Percentiles rank a stretch among this genome's conserved stretches.
Conservation (phyloP, 2,113 vertebrate genomes). For the Athene cunicularia region DNA sequence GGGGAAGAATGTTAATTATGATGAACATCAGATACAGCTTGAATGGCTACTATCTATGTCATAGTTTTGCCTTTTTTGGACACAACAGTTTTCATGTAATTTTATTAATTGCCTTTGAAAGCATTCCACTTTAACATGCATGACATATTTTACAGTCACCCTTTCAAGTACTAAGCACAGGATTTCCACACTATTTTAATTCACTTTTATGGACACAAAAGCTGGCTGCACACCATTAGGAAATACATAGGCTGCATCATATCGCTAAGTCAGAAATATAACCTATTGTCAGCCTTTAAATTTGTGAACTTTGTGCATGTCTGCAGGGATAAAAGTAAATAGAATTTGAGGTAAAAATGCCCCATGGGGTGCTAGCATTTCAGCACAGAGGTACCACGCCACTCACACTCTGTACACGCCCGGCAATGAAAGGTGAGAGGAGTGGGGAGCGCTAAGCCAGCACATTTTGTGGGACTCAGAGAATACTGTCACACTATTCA, state of each 20-base stretch:
- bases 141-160: background rate
- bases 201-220: background rate
- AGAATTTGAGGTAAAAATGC: background rate
- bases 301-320: background rate
- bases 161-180: background rate
- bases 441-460: background rate
- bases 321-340: background rate
- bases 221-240: background rate
- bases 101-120: background rate
- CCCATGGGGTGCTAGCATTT: background rate
- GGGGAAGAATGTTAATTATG: background rate
- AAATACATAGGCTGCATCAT: background rate
- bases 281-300: background rate
- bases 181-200: background rate
- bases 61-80: background rate
- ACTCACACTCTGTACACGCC: fast-evolving
- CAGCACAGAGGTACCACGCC: background rate
- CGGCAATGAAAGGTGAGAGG: background rate
- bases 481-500: background rate
- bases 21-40: background rate
- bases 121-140: background rate
- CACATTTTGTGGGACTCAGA: fast-evolving
- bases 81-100: background rate
- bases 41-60: background rate
- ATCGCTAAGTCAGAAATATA: background rate